These are phyloP conservation scores for Adelges cooleyi DNA, from an alignment of 1,140 invertebrate species.

Conservation along the genomic window DNA sequence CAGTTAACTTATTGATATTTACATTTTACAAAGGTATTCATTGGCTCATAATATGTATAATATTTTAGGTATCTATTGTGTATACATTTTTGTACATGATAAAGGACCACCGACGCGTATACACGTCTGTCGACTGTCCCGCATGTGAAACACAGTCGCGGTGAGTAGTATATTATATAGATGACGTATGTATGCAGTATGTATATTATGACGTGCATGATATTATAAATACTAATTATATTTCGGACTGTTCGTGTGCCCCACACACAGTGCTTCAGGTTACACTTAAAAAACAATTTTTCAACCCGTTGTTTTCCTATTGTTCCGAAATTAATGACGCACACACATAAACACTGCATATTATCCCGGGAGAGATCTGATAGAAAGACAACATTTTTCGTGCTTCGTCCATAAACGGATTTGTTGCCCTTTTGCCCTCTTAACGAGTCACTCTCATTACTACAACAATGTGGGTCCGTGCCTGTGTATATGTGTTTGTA, in stretches of 20 bases:
- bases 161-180: too few species aligned
- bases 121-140: too few species aligned
- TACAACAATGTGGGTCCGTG: neutral
- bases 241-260: neutral
- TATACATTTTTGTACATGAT: too few species aligned
- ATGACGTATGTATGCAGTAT: too few species aligned
- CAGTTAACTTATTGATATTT: too few species aligned
- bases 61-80: too few species aligned
- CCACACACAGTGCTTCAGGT: neutral
- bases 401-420: slow-evolving; percentile 24
- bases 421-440: slow-evolving; percentile 17
- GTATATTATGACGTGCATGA: too few species aligned
- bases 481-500: neutral
- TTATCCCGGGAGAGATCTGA: slow-evolving; percentile 9
- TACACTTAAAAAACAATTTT: slow-evolving; percentile 5
- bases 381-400: slow-evolving; percentile 22
- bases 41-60: too few species aligned
- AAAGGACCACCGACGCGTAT: too few species aligned
- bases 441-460: slow-evolving; percentile 25
- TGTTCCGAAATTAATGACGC: slow-evolving; percentile 17
- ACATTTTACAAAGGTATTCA: too few species aligned
- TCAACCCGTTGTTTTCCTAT: slow-evolving; percentile 15
- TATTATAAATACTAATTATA: neutral
- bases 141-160: too few species aligned
- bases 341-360: neutral